These are phyloP conservation scores for Folsomia manolachei DNA, from an alignment of 2,888 invertebrate species.

Conservation along the genomic window DNA sequence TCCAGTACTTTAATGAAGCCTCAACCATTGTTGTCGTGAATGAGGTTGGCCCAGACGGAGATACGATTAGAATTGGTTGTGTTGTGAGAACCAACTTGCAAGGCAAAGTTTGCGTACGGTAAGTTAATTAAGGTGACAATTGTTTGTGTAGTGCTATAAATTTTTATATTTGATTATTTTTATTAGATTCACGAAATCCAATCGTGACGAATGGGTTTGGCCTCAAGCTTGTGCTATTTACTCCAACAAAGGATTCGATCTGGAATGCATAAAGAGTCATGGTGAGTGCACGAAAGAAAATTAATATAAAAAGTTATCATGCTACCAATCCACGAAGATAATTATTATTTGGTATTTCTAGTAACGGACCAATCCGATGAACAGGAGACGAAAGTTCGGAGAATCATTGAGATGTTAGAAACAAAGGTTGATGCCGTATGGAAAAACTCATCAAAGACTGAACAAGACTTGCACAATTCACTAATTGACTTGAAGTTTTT, in stretches of 20 bases:
- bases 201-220: background rate
- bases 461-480: background rate
- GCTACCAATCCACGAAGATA: too few species aligned
- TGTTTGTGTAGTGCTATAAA: background rate
- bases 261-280: constrained; percentile 1
- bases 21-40: background rate
- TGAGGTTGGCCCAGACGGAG: background rate
- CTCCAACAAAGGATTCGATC: background rate
- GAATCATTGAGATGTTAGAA: background rate
- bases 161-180: background rate
- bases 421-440: background rate
- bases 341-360: too few species aligned
- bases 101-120: background rate
- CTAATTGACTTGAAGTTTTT: background rate
- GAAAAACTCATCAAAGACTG: background rate
- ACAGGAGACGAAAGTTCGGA: background rate
- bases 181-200: background rate
- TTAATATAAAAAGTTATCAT: too few species aligned
- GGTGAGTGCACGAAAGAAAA: background rate
- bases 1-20: constrained; percentile 8
- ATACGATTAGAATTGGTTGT: background rate
- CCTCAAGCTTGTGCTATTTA: constrained; percentile 7
- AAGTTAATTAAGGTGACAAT: background rate
- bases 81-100: background rate
- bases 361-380: too few species aligned